A percentile compares a stretch with the other conserved stretches of the same genome.
phyloP scores from a whole-genome alignment of 2,113 vertebrate genomes.

The Gopherus flavomarginatus region DNA sequence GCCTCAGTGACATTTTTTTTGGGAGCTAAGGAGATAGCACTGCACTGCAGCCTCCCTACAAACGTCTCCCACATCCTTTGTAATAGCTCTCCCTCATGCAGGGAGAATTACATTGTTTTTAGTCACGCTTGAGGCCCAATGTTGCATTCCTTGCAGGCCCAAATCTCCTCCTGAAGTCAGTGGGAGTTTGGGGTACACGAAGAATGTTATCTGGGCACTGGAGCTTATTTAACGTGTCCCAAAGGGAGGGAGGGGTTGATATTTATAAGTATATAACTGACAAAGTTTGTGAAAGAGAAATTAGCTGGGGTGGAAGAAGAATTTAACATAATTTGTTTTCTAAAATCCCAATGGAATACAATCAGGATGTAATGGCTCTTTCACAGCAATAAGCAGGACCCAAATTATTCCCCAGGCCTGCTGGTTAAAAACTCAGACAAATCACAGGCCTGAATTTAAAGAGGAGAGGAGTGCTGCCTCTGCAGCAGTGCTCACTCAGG shows the following conservation, averaged over 20 bases:
- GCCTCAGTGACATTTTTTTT: background rate
- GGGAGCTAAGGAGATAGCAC: background rate
- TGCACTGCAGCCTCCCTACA: background rate
- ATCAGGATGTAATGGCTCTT: background rate
- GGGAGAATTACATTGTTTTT: background rate
- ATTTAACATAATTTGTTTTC: background rate
- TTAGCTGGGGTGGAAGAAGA: background rate
- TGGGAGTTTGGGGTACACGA: background rate
- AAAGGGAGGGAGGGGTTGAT: background rate
- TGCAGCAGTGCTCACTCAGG: background rate
- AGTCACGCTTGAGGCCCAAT: background rate
- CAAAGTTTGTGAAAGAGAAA: background rate
- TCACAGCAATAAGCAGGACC: background rate
- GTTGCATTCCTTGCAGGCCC: accelerated
- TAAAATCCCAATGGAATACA: background rate
- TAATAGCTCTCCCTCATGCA: background rate
- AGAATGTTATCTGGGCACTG: background rate
- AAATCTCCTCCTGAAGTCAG: background rate
- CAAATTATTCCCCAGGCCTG: background rate
- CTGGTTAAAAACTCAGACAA: background rate
- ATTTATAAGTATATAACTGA: background rate
- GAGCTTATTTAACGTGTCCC: background rate
- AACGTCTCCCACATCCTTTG: background rate
- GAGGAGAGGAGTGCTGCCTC: background rate
- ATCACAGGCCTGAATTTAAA: background rate